These are phyloP conservation scores for Phortica okadai DNA, from an alignment of 2,888 invertebrate genomes.

Conservation along the genomic window DNA sequence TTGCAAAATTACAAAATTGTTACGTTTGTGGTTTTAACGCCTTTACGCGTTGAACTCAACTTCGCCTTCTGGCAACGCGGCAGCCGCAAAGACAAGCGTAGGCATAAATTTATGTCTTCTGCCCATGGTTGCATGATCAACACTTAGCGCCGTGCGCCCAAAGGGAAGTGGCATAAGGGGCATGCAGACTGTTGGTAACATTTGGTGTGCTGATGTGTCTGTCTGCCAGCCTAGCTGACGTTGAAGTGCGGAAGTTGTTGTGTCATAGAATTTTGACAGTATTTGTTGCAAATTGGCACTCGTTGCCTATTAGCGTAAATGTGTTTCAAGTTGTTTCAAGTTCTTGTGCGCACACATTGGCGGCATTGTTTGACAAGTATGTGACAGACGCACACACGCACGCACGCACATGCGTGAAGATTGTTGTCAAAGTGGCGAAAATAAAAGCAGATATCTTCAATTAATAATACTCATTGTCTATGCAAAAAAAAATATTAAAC, in stretches of 20 bases:
- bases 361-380: neutral
- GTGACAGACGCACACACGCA: no score
- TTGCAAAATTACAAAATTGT: conserved; percentile 65
- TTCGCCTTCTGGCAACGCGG: neutral
- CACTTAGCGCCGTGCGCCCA: neutral
- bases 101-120: conserved; percentile 23
- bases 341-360: neutral
- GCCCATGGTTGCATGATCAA: neutral
- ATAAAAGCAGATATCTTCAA: neutral
- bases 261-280: conserved; percentile 21
- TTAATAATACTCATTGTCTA: neutral
- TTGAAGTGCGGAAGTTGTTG: conserved; percentile 23
- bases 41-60: conserved; percentile 43
- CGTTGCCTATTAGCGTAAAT: conserved; percentile 23
- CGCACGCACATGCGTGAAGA: neutral
- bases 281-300: conserved; percentile 30
- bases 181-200: no score
- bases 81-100: conserved; percentile 10
- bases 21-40: conserved; percentile 68
- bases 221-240: neutral
- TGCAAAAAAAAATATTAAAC: neutral
- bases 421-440: neutral
- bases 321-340: conserved; percentile 8
- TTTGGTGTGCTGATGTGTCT: neutral
- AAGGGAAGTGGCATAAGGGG: neutral